phyloP scores from a whole-genome alignment of 2,888 invertebrate genomes.

The Charanyca ferruginea region DNA sequence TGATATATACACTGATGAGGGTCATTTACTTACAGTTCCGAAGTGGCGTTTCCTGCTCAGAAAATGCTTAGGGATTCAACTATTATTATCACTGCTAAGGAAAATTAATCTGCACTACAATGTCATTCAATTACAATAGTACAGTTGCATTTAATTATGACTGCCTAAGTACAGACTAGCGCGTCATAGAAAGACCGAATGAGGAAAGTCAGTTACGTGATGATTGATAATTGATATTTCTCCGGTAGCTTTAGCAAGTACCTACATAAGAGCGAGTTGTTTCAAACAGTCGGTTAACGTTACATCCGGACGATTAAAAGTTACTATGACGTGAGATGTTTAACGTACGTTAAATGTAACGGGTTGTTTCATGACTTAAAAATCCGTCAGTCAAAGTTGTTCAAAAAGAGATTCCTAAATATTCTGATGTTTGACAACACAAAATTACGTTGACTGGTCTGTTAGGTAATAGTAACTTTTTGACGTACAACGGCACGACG shows the following conservation, averaged over 20 bases:
- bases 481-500: no score
- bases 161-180: background rate
- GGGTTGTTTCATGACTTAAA: no score
- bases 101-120: slow-evolving; percentile 2
- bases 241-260: background rate
- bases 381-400: no score
- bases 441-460: no score
- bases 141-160: slow-evolving; percentile 3
- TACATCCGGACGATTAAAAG: no score
- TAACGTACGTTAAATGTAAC: no score
- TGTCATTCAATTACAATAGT: slow-evolving; percentile 6
- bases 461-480: no score
- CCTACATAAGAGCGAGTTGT: no score
- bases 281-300: no score
- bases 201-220: background rate
- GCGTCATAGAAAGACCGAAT: background rate
- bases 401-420: no score
- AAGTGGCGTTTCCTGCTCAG: slow-evolving; percentile 44
- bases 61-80: slow-evolving; percentile 3
- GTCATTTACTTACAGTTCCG: slow-evolving; percentile 27
- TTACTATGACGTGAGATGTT: no score
- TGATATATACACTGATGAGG: slow-evolving; percentile 27
- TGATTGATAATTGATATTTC: slow-evolving; percentile 8
- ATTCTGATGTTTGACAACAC: no score
- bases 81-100: slow-evolving; percentile 1